Conservation (phyloP, 1,140 invertebrate species). For the Spodoptera litura region DNA sequence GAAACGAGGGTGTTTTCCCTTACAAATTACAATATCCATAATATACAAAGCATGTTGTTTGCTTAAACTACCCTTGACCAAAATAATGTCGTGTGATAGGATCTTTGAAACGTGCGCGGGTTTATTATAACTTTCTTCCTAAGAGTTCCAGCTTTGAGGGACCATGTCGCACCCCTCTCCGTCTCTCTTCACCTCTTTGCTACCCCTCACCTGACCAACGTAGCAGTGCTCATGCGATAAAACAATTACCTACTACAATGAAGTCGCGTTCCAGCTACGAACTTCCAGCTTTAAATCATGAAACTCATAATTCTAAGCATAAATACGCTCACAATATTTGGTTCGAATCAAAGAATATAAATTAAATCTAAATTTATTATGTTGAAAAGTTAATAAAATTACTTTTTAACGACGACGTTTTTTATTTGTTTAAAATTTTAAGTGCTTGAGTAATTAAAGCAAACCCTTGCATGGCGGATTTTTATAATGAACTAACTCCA, state of each 20-base stretch:
- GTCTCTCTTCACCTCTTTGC: neutral
- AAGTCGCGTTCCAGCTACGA: slow-evolving; percentile 68
- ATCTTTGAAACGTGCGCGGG: slow-evolving; percentile 73
- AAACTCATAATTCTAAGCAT: slow-evolving; percentile 61
- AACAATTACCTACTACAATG: slow-evolving; percentile 81
- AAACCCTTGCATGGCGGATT: slow-evolving; percentile 6
- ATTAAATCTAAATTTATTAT: slow-evolving; percentile 13
- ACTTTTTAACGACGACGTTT: slow-evolving; percentile 8
- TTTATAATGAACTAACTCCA: neutral
- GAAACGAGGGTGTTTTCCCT: slow-evolving; percentile 41
- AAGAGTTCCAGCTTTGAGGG: slow-evolving; percentile 75
- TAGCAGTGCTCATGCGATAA: slow-evolving; percentile 79
- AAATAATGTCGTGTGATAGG: slow-evolving; percentile 77
- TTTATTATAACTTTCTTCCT: slow-evolving; percentile 77
- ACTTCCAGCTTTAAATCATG: slow-evolving; percentile 68
- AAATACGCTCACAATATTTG: slow-evolving; percentile 4
- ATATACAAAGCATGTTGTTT: slow-evolving; percentile 61
- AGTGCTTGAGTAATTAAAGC: neutral
- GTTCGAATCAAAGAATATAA: slow-evolving; percentile 40
- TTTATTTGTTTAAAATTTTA: neutral
- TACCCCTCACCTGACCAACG: slow-evolving; percentile 60
- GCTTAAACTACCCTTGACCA: slow-evolving; percentile 78
- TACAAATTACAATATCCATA: slow-evolving; percentile 60
- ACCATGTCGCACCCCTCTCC: slow-evolving; percentile 35
- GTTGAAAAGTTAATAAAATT: slow-evolving; percentile 11